Evolutionary conservation across 2,888 invertebrate genomes (phyloP), one percentile per base, ranked within the genome.

Genomic region (Dichetophora obliterata): DNA sequence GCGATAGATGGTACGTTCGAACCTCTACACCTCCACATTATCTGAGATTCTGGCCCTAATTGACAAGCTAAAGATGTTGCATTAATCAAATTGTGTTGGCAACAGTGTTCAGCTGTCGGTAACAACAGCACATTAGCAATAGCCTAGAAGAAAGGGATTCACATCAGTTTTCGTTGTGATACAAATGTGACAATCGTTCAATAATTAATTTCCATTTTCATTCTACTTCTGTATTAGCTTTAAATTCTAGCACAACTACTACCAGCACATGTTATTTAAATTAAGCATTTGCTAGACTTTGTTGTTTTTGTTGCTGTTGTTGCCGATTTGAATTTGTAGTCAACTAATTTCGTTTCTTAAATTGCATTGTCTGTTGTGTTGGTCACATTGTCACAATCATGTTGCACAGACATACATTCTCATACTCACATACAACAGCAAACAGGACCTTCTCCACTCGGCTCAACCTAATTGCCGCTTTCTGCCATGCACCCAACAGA

Each of bases 121-220:
- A 19, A 34, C 31, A 52, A 16, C 54, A 34, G 54, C 57, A 70
- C 19, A 54, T 19, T 34, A 11, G 3, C 70, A 37, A 37, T 37
- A 24, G 31, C 14, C 48, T 3, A 24, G 57, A 24, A 27, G 14
- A 59, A 19, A 31, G 27, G 59, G 19, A 9, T 57, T 24, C 57
- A 16, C 19, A 57, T 19, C n/a, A 19, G 43, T 27, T 16, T 43
- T 24, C 31, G 61, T 11, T 22, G 50, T 50, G 3, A 8, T 43
- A 50, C 24, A 57, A 68, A 81, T 80, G 80, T 82, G 86, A 86
- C 86, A 86, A 86, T 86, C 86, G 85, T 82, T 86, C 86, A 86
- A 86, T 86, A 86, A 86, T 86, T 86, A 6, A 37, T 31, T 31
- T 31, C 31, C 86, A 86, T 86, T 86, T 74, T 84, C 83, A 84